Percentiles rank a stretch among this genome's conserved stretches.
phyloP scores from a whole-genome alignment of 2,113 vertebrate genomes.

The Lanius collurio region DNA sequence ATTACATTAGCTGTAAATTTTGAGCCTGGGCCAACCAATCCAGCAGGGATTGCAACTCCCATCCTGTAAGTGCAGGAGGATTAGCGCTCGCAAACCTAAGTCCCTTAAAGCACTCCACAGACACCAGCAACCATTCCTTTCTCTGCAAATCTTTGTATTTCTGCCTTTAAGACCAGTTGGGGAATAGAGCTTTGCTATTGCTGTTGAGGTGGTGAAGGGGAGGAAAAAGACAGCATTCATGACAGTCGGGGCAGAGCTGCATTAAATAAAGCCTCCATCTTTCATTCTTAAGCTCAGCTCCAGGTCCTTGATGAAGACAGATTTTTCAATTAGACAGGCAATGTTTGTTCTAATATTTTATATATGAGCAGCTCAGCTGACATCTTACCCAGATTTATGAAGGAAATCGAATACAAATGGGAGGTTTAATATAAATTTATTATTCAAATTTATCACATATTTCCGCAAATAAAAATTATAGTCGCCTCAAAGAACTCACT shows the following conservation, averaged over 20 bases:
- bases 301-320: constrained; percentile 59
- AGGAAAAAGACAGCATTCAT: constrained; percentile 46
- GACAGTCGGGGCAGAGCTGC: constrained; percentile 17
- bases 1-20: constrained; percentile 47
- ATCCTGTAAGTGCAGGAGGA: constrained; percentile 57
- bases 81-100: constrained; percentile 21
- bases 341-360: constrained; percentile 73
- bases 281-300: constrained; percentile 52
- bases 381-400: constrained; percentile 67
- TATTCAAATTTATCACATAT: constrained; percentile 70
- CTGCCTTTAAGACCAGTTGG: constrained; percentile 34
- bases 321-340: constrained; percentile 72
- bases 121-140: constrained; percentile 3
- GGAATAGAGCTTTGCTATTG: constrained; percentile 60
- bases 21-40: constrained; percentile 13
- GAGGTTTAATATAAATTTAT: constrained; percentile 73
- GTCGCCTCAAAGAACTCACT: constrained; percentile 42
- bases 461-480: constrained; percentile 67
- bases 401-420: constrained; percentile 68
- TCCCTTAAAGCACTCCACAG: constrained; percentile 34
- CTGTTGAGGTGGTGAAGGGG: constrained; percentile 35
- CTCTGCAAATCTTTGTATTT: constrained; percentile 26
- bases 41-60: constrained; percentile 34
- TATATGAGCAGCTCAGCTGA: constrained; percentile 42
- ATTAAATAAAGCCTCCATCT: constrained; percentile 49